phyloP scores from a whole-genome alignment of 2,113 vertebrate genomes.

The Hylia prasina region DNA sequence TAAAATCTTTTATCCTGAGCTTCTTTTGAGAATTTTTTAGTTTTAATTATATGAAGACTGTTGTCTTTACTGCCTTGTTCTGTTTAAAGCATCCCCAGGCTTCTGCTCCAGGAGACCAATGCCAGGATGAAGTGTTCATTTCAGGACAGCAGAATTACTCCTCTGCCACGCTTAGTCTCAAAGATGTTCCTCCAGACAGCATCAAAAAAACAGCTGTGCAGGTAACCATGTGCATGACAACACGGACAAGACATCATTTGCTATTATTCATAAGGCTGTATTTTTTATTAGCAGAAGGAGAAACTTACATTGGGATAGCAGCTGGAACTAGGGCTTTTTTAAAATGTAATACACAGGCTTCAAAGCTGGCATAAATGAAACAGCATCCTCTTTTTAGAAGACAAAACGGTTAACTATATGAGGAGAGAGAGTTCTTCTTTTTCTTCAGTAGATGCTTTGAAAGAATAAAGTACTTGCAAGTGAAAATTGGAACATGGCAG shows the following conservation, averaged over 20 bases:
- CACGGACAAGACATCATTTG: neutral
- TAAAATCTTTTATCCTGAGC: neutral
- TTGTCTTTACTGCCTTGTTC: conserved; percentile 5
- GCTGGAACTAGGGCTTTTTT: neutral
- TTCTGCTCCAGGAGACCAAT: conserved; percentile 66
- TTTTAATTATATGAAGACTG: neutral
- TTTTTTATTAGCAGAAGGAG: neutral
- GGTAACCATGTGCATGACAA: conserved; percentile 7
- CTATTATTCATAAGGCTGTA: neutral
- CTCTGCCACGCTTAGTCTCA: conserved; percentile 67
- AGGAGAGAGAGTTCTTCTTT: neutral
- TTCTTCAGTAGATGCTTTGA: neutral
- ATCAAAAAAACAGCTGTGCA: conserved; percentile 85
- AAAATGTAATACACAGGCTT: neutral
- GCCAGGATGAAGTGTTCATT: conserved; percentile 85
- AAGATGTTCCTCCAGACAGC: conserved; percentile 76
- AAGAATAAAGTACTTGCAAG: neutral
- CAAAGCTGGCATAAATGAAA: neutral
- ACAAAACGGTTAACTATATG: neutral
- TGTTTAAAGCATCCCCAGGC: conserved; percentile 70
- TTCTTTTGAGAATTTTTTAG: neutral
- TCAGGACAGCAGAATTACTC: conserved; percentile 83
- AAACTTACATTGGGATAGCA: neutral
- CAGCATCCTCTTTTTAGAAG: neutral
- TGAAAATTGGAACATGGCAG: neutral